Evolutionary conservation across 2,888 invertebrate species (phyloP).

Genomic region (Penaeus monodon): DNA sequence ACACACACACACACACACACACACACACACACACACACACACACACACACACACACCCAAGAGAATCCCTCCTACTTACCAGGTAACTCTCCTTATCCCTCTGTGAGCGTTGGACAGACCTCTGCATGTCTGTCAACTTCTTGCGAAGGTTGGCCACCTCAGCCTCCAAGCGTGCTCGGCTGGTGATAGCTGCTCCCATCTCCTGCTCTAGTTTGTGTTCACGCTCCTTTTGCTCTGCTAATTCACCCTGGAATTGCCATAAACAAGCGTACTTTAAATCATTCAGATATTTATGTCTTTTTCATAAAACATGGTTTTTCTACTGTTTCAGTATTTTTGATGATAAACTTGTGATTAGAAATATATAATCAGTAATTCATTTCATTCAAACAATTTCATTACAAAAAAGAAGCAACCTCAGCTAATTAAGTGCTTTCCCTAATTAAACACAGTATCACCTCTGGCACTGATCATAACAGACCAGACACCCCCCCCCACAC

Average conservation of each 20-base stretch:
- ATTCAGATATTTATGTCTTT: too few species aligned
- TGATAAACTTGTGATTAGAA: too few species aligned
- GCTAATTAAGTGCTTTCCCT: too few species aligned
- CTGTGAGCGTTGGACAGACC: constrained; percentile 52
- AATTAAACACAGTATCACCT: not conserved
- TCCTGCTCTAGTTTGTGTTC: constrained; percentile 53
- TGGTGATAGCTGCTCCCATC: constrained; percentile 47
- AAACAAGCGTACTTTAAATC: too few species aligned
- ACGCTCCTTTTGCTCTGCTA: constrained; percentile 52
- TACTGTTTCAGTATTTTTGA: too few species aligned
- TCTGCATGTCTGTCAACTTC: constrained; percentile 48
- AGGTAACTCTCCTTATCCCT: constrained; percentile 51
- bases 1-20: too few species aligned
- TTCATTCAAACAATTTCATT: too few species aligned
- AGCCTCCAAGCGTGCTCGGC: constrained; percentile 42
- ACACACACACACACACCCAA: too few species aligned
- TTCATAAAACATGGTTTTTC: too few species aligned
- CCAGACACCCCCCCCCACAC: not conserved
- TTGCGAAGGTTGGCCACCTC: constrained; percentile 44
- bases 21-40: too few species aligned
- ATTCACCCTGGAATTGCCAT: constrained; percentile 29
- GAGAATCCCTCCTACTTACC: constrained; percentile 16
- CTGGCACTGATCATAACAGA: not conserved
- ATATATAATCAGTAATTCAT: too few species aligned
- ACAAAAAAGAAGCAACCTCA: too few species aligned